Conservation (phyloP, 2,888 invertebrate species). For the Melipona beecheii region DNA sequence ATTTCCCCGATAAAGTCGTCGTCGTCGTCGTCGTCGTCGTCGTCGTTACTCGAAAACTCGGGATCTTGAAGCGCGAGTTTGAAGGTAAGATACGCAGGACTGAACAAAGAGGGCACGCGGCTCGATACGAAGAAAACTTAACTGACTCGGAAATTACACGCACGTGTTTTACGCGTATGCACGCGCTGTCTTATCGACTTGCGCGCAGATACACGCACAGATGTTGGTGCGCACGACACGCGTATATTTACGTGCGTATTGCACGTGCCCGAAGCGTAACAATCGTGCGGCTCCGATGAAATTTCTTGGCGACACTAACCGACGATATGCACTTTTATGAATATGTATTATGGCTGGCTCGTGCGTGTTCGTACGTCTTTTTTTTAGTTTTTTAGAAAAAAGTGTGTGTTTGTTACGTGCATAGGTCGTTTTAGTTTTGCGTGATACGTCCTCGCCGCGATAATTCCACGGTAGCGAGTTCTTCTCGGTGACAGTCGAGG, state of each 20-base stretch:
- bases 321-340: not conserved
- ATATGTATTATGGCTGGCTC: not conserved
- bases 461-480: constrained; percentile 16
- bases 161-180: constrained; percentile 49
- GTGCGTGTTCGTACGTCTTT: not conserved
- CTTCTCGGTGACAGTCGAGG: constrained; percentile 68
- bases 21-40: no score
- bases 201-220: not conserved
- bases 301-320: constrained; percentile 24
- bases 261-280: constrained; percentile 32
- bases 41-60: no score
- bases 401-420: not conserved
- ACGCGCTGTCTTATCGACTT: constrained; percentile 35
- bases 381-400: not conserved
- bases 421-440: not conserved
- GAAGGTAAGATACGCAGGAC: not conserved
- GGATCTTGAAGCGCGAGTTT: not conserved
- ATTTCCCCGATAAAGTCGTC: not conserved
- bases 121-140: constrained; percentile 43
- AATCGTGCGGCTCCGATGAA: constrained; percentile 28
- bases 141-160: constrained; percentile 59
- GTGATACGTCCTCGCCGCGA: not conserved
- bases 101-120: constrained; percentile 19
- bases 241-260: constrained; percentile 18
- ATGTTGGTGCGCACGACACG: constrained; percentile 15